These are phyloP conservation scores for Elmis aenea DNA, from an alignment of 2,888 invertebrate species.

Conservation along the genomic window DNA sequence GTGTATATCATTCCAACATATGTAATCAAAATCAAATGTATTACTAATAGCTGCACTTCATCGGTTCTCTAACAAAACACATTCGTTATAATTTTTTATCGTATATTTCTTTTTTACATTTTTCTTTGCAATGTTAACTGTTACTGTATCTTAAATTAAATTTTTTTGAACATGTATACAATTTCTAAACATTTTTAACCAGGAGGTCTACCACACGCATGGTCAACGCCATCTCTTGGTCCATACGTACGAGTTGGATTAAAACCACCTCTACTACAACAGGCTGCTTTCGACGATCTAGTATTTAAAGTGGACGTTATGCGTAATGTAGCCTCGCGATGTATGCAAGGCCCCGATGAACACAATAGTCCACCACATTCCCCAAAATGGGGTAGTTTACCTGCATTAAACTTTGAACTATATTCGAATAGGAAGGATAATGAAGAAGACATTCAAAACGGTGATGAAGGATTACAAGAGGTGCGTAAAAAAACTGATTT, in stretches of 20 bases:
- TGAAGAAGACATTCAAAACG: slow-evolving; percentile 28
- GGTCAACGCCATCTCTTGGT: slow-evolving; percentile 47
- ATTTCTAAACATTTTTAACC: too few species aligned
- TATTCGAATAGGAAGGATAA: slow-evolving; percentile 16
- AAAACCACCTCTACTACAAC: slow-evolving; percentile 77
- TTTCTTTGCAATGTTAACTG: too few species aligned
- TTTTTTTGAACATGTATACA: background rate
- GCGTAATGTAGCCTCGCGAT: slow-evolving; percentile 67
- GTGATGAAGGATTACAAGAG: slow-evolving; percentile 43
- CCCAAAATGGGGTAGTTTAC: slow-evolving; percentile 39
- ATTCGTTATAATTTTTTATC: too few species aligned
- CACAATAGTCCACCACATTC: slow-evolving; percentile 6
- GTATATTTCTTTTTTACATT: too few species aligned
- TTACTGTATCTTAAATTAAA: too few species aligned
- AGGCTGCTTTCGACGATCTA: slow-evolving; percentile 80
- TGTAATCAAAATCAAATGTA: too few species aligned
- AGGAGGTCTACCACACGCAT: slow-evolving; percentile 44
- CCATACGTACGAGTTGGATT: slow-evolving; percentile 57
- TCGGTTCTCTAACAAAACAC: too few species aligned
- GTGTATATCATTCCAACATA: too few species aligned
- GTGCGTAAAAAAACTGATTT: slow-evolving; percentile 23
- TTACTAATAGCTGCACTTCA: too few species aligned
- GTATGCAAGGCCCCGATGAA: slow-evolving; percentile 27
- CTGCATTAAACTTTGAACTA: slow-evolving; percentile 29
- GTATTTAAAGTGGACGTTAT: slow-evolving; percentile 78